Conservation (phyloP, 2,113 vertebrate genomes). For the Opisthocomus hoazin region DNA sequence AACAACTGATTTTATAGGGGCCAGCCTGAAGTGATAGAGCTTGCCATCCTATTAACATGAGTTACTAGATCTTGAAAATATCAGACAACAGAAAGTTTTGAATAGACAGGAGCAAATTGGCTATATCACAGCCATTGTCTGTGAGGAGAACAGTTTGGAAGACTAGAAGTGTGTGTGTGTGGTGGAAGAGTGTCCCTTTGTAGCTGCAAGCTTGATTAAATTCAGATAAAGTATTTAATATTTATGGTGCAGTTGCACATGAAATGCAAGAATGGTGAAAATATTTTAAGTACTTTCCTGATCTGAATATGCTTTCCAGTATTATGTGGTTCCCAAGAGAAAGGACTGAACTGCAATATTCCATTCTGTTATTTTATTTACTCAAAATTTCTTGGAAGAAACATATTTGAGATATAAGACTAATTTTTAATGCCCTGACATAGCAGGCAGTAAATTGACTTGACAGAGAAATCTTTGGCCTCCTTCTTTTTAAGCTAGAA, state of each 20-base stretch:
- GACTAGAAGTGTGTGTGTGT: neutral
- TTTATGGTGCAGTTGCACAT: neutral
- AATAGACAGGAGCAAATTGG: neutral
- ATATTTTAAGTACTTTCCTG: neutral
- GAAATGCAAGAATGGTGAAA: neutral
- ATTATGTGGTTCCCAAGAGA: neutral
- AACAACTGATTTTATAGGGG: neutral
- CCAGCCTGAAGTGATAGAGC: neutral
- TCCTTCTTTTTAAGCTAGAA: neutral
- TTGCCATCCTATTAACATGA: neutral
- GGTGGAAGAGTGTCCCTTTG: neutral
- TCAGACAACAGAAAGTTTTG: neutral
- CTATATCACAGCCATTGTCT: neutral
- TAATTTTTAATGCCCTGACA: neutral
- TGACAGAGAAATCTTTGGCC: neutral
- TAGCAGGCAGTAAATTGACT: neutral
- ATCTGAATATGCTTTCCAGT: neutral
- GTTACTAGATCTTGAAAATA: neutral
- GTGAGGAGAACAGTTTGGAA: neutral
- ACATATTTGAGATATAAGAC: neutral
- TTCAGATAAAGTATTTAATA: constrained; percentile 8
- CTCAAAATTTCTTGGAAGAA: neutral
- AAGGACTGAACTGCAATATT: neutral
- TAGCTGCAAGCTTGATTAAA: neutral
- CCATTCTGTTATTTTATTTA: neutral